Base-by-base conservation (phyloP, 92 coral and sea anemone genomes). In the Blastomussa wellsi region DNA sequence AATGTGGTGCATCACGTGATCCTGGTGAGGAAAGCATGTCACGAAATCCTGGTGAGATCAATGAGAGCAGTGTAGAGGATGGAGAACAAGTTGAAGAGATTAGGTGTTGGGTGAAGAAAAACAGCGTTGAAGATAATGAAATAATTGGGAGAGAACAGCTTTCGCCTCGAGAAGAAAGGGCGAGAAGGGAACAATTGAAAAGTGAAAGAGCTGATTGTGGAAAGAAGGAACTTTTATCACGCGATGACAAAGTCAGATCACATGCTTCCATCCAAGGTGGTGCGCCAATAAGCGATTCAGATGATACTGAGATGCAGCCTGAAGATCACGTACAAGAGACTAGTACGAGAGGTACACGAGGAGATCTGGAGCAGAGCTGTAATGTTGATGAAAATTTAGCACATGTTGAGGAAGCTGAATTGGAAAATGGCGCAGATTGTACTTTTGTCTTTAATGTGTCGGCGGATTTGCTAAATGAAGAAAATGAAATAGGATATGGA, bases 301-400 rank as follows among this genome's bases (percentile, higher is more conserved):
- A 60, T 26, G 60, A 65, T 79, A 62, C 66, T 64, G 74, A 65
- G 44, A 64, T 42, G 1, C 60, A 47, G 77, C 48, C 48, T 80
- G 22, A 8, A 22, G 55, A 72, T 52, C 70, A 55, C 57, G 55
- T 42, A 44, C n/a, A 57, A 38, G 68, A 64, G 29, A 51, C 9
- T 5, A 39, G 39, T 3, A 39, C 32, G 32, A 29, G 1, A 19
- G 5, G 35, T 49, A 24, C 49, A 13, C 7, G 51, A 48, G 32
- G 13, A n/a, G 65, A 19, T 17, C 31, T 37, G 31, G 77, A 73
- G 39, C 53, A 31, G 26, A 57, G 29, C 15, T 26, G 28, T 19
- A 16, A 0, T 48, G 22, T 2, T 51, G 31, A n/a, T 38, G 59
- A 55, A 31, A 29, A 38, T 74, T 22, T 42, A 24, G 33, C 48